Evolutionary conservation across 2,113 vertebrate species (phyloP).

Genomic region (Phylloscopus trochilus): DNA sequence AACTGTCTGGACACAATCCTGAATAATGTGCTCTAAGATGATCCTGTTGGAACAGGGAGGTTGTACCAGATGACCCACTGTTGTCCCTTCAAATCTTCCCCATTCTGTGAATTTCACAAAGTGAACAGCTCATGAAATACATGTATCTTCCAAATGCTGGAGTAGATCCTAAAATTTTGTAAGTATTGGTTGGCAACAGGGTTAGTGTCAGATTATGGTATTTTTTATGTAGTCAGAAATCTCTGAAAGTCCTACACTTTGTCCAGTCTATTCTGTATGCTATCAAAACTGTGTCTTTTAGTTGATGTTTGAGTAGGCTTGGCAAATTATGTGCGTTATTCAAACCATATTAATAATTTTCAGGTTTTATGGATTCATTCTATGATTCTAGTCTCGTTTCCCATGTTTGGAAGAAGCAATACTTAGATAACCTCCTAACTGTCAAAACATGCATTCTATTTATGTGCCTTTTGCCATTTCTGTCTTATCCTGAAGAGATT

Average conservation of each 20-base stretch:
- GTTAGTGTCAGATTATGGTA: not conserved
- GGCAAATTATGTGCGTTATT: not conserved
- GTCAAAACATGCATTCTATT: not conserved
- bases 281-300: not conserved
- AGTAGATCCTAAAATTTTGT: not conserved
- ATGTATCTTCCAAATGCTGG: not conserved
- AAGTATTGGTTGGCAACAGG: not conserved
- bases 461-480: not conserved
- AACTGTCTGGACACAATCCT: not conserved
- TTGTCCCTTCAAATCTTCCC: not conserved
- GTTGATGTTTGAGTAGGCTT: not conserved
- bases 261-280: not conserved
- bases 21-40: not conserved
- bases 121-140: not conserved
- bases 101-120: not conserved
- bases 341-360: not conserved
- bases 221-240: not conserved
- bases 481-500: not conserved
- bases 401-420: not conserved
- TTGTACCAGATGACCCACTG: not conserved
- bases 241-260: not conserved
- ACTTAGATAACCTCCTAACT: not conserved
- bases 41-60: not conserved
- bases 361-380: not conserved
- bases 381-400: not conserved